phyloP scores from a whole-genome alignment of 2,113 vertebrate genomes.

The Vicugna pacos region DNA sequence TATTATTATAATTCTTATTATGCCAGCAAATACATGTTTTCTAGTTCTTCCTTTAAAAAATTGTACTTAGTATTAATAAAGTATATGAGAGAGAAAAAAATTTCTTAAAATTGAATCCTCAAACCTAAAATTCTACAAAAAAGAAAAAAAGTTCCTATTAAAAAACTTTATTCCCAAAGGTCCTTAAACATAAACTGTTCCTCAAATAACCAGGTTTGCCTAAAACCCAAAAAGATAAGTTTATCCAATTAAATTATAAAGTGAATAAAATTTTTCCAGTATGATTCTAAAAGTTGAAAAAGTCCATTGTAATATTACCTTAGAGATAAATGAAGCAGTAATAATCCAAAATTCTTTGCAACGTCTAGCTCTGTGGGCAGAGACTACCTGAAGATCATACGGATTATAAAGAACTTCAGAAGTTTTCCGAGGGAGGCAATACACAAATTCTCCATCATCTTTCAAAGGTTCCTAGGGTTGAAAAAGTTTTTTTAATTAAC shows the following conservation, averaged over 20 bases:
- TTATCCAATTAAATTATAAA: neutral
- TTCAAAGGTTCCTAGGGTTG: conserved; percentile 68
- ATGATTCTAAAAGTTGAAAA: conserved; percentile 15
- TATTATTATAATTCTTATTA: neutral
- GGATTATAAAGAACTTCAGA: conserved; percentile 75
- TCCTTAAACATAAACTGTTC: conserved; percentile 11
- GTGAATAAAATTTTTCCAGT: neutral
- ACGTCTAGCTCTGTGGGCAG: conserved; percentile 78
- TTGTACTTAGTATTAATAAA: neutral
- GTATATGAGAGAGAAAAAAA: neutral
- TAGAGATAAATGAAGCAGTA: conserved; percentile 86
- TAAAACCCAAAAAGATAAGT: conserved; percentile 22
- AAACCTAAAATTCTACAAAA: conserved; percentile 11
- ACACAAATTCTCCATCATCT: conserved; percentile 86
- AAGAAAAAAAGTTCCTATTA: neutral
- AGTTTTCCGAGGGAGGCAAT: conserved; percentile 82
- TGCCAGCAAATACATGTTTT: neutral
- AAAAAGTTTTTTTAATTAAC: conserved; percentile 20
- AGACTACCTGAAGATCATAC: conserved; percentile 86
- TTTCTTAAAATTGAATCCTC: neutral
- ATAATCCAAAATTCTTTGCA: conserved; percentile 85
- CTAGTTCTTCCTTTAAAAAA: conserved; percentile 37
- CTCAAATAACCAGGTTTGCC: neutral
- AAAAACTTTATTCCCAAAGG: conserved; percentile 27
- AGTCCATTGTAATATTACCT: conserved; percentile 77